A percentile compares a stretch with the other conserved stretches of the same genome.
These are phyloP conservation scores for Drosophila paramelanica DNA, from an alignment of 2,888 invertebrate species.

Conservation along the genomic window DNA sequence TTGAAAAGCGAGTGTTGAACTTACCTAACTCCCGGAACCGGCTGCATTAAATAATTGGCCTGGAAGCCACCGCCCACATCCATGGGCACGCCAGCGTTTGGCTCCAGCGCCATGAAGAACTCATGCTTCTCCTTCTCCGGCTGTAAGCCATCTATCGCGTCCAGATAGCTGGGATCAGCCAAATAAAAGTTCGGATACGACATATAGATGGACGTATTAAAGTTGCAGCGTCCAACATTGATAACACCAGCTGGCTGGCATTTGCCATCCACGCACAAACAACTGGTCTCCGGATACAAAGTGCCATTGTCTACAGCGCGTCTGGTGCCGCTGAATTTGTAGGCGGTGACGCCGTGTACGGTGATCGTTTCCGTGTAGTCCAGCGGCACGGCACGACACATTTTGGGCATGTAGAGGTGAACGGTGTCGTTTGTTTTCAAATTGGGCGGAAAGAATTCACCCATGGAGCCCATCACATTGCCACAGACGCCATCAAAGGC, in stretches of 20 bases:
- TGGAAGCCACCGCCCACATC: conserved; percentile 92
- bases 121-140: conserved; percentile 90
- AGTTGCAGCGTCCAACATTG: conserved; percentile 90
- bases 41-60: conserved; percentile 90
- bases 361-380: conserved; percentile 87
- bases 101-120: conserved; percentile 91
- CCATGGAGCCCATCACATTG: conserved; percentile 89
- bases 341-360: conserved; percentile 87
- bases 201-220: conserved; percentile 91
- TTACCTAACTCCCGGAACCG: conserved; percentile 88
- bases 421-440: conserved; percentile 87
- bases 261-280: conserved; percentile 89
- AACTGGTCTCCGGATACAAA: conserved; percentile 87
- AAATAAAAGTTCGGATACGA: conserved; percentile 94
- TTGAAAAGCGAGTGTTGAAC: conserved; percentile 61
- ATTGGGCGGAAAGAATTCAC: conserved; percentile 91
- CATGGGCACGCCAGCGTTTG: conserved; percentile 91
- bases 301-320: conserved; percentile 89
- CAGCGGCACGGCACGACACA: conserved; percentile 89
- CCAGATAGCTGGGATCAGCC: conserved; percentile 89
- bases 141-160: conserved; percentile 88
- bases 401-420: conserved; percentile 90
- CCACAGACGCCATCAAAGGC: conserved; percentile 87
- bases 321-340: conserved; percentile 88
- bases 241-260: conserved; percentile 90